Evolutionary conservation across 2,113 vertebrate species (phyloP).

Genomic region (Cervus canadensis): DNA sequence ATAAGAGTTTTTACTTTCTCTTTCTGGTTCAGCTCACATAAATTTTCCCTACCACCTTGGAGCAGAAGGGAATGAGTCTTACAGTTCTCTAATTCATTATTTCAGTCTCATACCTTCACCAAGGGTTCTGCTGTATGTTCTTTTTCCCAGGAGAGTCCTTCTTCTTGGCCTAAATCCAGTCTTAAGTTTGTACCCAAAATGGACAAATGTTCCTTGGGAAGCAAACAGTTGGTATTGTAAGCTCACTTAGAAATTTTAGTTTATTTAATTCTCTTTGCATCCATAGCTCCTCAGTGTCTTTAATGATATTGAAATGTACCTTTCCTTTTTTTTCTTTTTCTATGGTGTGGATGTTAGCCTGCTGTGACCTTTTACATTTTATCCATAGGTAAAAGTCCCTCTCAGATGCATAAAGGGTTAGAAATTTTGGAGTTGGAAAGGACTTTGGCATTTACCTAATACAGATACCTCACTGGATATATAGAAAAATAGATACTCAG

Average conservation of each 20-base stretch:
- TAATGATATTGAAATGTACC: not conserved
- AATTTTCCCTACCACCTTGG: not conserved
- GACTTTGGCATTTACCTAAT: not conserved
- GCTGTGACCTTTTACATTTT: not conserved
- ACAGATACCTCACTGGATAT: not conserved
- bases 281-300: not conserved
- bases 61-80: not conserved
- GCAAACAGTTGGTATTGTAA: not conserved
- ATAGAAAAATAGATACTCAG: not conserved
- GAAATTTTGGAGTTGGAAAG: not conserved
- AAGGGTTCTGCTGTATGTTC: not conserved
- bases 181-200: not conserved
- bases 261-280: not conserved
- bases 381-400: not conserved
- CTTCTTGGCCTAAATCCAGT: not conserved
- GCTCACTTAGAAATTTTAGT: not conserved
- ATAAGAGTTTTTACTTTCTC: not conserved
- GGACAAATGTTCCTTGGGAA: not conserved
- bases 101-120: not conserved
- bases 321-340: not conserved
- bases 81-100: not conserved
- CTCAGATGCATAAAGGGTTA: not conserved
- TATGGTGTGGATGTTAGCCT: not conserved
- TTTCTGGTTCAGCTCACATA: not conserved
- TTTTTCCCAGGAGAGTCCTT: not conserved